A percentile compares a stretch with the other conserved stretches of the same genome.
phyloP scores from a whole-genome alignment of 2,113 vertebrate species.

The Mastomys natalensis region DNA sequence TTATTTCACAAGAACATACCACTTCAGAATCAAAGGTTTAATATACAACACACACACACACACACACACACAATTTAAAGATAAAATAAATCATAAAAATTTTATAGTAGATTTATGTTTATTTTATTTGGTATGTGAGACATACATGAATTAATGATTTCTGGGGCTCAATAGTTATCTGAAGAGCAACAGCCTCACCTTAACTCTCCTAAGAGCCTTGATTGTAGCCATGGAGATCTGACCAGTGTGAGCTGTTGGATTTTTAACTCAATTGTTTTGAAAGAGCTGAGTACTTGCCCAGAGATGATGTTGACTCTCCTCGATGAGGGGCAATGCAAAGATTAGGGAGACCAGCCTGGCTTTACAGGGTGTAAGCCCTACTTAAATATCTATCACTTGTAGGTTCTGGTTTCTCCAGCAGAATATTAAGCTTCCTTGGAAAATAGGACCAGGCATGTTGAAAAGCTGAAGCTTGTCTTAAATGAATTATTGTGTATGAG shows the following conservation, averaged over 20 bases:
- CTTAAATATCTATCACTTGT: background rate
- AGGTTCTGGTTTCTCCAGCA: background rate
- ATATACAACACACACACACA: too few species aligned
- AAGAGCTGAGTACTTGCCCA: background rate
- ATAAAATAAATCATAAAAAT: background rate
- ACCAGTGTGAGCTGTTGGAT: background rate
- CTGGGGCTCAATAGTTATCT: background rate
- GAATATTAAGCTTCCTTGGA: background rate
- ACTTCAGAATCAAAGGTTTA: background rate
- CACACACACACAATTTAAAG: background rate
- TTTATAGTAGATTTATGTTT: background rate
- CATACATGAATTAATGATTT: rapidly evolving
- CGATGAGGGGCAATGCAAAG: rapidly evolving
- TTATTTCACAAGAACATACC: background rate
- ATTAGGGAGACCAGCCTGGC: background rate
- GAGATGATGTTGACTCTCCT: too few species aligned
- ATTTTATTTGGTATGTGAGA: background rate
- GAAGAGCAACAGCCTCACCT: background rate
- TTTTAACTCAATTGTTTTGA: background rate
- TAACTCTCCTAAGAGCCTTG: background rate
- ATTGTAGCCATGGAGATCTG: background rate
- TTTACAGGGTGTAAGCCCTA: background rate
- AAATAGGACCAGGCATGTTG: background rate
- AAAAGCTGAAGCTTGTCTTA: background rate
- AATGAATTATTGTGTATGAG: background rate